phyloP scores from a whole-genome alignment of 2,113 vertebrate genomes.

The Phyllostomus discolor region DNA sequence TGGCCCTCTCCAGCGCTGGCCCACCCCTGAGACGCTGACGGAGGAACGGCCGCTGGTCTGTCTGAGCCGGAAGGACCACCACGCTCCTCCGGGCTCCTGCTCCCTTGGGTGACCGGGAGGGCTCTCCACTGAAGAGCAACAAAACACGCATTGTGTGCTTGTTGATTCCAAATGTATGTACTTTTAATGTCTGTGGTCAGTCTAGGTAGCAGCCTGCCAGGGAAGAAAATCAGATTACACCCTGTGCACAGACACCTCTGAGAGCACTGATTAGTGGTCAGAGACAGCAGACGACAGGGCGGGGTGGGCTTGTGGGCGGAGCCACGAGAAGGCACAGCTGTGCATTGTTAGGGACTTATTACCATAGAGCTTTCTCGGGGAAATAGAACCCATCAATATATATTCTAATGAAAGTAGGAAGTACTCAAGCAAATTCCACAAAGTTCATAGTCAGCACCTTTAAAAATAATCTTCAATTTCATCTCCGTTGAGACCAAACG shows the following conservation, averaged over 20 bases:
- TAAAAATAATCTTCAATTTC: not conserved
- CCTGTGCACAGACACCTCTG: constrained; percentile 64
- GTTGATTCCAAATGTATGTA: constrained; percentile 52
- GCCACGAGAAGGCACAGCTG: constrained; percentile 64
- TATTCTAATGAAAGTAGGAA: constrained; percentile 78
- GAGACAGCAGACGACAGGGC: constrained; percentile 16
- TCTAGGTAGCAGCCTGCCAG: constrained; percentile 46
- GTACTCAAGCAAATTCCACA: constrained; percentile 60
- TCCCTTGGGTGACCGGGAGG: constrained; percentile 15
- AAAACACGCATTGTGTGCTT: not conserved
- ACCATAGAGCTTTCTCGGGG: constrained; percentile 72
- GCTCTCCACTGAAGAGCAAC: not conserved
- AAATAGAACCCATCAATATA: constrained; percentile 67
- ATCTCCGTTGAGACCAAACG: constrained; percentile 45
- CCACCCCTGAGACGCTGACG: not conserved
- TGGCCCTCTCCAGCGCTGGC: not conserved
- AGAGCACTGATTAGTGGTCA: constrained; percentile 75
- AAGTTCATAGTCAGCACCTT: constrained; percentile 75
- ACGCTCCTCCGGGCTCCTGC: not conserved
- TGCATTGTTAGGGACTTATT: constrained; percentile 71
- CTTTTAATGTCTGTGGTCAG: constrained; percentile 63
- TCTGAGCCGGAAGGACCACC: not conserved
- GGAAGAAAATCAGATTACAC: constrained; percentile 73
- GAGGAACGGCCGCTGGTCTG: not conserved
- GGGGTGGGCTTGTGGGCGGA: constrained; percentile 68